phyloP scores from a whole-genome alignment of 2,113 vertebrate species.

The Electrona antarctica region DNA sequence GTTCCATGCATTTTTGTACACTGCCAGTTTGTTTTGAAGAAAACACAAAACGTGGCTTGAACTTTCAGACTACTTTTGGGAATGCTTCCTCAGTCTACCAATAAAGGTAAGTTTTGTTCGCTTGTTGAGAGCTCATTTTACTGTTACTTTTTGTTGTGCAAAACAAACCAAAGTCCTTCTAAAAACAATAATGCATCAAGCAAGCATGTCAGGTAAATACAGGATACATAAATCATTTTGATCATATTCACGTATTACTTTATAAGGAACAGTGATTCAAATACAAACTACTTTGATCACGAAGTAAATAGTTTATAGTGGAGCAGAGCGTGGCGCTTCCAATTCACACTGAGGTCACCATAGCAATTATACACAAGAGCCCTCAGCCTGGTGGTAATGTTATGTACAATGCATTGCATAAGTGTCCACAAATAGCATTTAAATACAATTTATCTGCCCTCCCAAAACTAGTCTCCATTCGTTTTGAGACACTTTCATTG shows the following conservation, averaged over 20 bases:
- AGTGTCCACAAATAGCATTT: neutral
- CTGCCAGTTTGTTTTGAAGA: slow-evolving; percentile 32
- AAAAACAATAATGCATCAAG: too few relatives aligned
- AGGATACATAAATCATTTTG: neutral
- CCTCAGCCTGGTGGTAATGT: too few relatives aligned
- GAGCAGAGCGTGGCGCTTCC: too few relatives aligned
- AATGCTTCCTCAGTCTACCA: slow-evolving; percentile 66
- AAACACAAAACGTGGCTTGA: slow-evolving; percentile 30
- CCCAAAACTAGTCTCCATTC: too few relatives aligned
- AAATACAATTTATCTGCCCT: too few relatives aligned
- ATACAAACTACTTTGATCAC: too few relatives aligned
- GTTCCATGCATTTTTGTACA: slow-evolving; percentile 14
- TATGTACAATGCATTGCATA: neutral
- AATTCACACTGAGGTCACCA: neutral
- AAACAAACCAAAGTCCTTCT: neutral
- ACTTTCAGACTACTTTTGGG: slow-evolving; percentile 49
- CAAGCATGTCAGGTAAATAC: neutral
- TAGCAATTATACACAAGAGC: too few relatives aligned
- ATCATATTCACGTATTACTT: too few relatives aligned
- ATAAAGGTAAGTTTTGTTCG: slow-evolving; percentile 60
- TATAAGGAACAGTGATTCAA: too few relatives aligned
- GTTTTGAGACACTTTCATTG: too few relatives aligned
- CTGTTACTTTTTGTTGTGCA: neutral
- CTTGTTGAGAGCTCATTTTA: neutral
- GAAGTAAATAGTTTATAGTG: too few relatives aligned